phyloP scores from a whole-genome alignment of 2,113 vertebrate species.

The Oryzias melastigma region DNA sequence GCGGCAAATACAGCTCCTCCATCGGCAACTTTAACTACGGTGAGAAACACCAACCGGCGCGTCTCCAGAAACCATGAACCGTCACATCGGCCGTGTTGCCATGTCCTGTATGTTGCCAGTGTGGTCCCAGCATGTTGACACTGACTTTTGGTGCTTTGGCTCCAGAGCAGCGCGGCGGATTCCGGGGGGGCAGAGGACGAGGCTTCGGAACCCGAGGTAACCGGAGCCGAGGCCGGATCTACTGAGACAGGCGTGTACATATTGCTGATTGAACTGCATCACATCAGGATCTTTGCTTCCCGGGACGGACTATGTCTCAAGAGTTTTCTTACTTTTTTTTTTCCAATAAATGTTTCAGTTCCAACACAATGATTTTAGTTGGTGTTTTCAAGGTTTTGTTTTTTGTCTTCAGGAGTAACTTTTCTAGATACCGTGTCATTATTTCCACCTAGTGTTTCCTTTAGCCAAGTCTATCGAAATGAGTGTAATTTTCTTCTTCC shows the following conservation, averaged over 20 bases:
- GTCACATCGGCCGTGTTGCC: too few relatives aligned
- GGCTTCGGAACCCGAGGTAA: conserved; percentile 91
- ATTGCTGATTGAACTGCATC: conserved; percentile 55
- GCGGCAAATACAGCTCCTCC: conserved; percentile 95
- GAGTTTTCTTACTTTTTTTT: background rate
- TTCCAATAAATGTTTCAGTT: conserved; percentile 25
- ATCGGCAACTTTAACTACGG: conserved; percentile 92
- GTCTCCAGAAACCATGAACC: too few relatives aligned
- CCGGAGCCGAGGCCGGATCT: conserved; percentile 91
- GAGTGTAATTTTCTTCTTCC: background rate
- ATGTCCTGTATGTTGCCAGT: too few relatives aligned
- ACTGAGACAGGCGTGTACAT: conserved; percentile 72
- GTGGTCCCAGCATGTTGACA: background rate
- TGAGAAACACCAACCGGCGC: conserved; percentile 79
- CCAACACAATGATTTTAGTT: conserved; percentile 10
- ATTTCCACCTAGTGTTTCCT: conserved; percentile 22
- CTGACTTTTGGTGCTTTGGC: conserved; percentile 15
- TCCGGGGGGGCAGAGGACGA: conserved; percentile 89
- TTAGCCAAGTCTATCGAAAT: conserved; percentile 26
- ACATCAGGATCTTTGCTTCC: conserved; percentile 34
- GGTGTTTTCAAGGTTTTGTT: background rate
- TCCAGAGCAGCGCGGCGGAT: conserved; percentile 94
- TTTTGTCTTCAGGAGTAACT: conserved; percentile 36
- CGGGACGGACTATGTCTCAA: conserved; percentile 37
- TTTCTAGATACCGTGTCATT: conserved; percentile 43